Conservation (phyloP, 2,113 vertebrate genomes). For the Chaetops frenatus region DNA sequence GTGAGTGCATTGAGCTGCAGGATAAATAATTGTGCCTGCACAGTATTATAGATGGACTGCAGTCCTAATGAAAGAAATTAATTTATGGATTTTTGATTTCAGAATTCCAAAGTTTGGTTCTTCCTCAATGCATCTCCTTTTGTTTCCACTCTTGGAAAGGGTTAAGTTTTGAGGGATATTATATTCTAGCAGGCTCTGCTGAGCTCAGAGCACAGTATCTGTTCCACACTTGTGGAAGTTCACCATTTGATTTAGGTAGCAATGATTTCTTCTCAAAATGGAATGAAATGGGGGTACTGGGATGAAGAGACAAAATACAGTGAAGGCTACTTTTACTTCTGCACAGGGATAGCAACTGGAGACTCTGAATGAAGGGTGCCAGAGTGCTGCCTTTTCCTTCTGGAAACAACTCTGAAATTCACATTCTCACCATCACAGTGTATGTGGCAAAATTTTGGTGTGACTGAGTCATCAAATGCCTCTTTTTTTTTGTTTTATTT, state of each 20-base stretch:
- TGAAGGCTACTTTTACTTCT: neutral
- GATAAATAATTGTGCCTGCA: neutral
- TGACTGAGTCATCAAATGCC: neutral
- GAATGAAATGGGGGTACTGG: neutral
- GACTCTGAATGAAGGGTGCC: neutral
- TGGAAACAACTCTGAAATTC: neutral
- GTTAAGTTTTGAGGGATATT: neutral
- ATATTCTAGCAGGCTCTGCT: neutral
- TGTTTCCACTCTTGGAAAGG: neutral
- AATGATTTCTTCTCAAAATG: neutral
- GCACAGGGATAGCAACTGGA: neutral
- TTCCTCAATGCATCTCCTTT: neutral
- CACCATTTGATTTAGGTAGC: neutral
- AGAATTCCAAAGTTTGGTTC: neutral
- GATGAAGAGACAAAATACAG: neutral
- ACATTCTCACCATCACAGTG: neutral
- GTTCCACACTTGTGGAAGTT: neutral
- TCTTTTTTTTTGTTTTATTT: neutral
- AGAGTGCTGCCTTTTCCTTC: neutral
- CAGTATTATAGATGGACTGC: neutral
- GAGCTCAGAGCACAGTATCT: neutral
- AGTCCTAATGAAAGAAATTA: neutral
- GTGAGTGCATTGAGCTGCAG: neutral
- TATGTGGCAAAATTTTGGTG: neutral
- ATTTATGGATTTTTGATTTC: neutral